Conservation (phyloP, 2,797 vertebrate species). For the Anableps anableps region DNA sequence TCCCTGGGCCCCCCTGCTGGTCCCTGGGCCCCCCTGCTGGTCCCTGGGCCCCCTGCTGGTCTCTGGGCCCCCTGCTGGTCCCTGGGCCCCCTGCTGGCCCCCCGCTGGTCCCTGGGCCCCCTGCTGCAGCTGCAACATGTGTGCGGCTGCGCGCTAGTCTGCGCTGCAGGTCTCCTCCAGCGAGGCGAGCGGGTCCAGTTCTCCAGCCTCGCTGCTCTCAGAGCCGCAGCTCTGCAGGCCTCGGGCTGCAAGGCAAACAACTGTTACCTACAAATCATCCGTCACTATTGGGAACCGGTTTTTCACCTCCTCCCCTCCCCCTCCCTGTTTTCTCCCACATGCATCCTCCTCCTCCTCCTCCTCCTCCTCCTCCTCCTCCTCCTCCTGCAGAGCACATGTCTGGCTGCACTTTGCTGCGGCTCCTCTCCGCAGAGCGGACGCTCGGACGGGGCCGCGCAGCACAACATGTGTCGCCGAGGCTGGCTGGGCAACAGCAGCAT, state of each 20-base stretch:
- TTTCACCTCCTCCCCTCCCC: constrained; percentile 52
- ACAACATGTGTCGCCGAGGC: constrained; percentile 37
- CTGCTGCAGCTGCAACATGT: no score
- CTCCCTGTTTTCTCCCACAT: no score
- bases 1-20: no score
- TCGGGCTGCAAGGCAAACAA: constrained; percentile 73
- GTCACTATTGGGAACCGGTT: constrained; percentile 80
- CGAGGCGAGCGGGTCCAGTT: no score
- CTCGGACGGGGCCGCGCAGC: not conserved
- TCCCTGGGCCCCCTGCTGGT: no score
- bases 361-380: not conserved
- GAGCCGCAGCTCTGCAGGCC: constrained; percentile 35
- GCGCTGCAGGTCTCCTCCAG: no score
- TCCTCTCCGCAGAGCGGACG: not conserved
- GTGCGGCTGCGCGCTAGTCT: no score
- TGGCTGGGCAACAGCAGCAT: constrained; percentile 57
- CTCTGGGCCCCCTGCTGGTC: no score
- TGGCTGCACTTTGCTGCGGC: not conserved
- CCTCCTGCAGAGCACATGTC: constrained; percentile 43
- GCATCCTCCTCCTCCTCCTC: constrained; percentile 7
- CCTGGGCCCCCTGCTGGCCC: no score
- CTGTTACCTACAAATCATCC: constrained; percentile 80
- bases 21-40: no score
- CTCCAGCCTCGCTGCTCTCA: constrained; percentile 1
- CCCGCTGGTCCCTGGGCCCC: no score